Evolutionary conservation across 2,113 vertebrate species (phyloP).

Genomic region (Brevimyrus niger): DNA sequence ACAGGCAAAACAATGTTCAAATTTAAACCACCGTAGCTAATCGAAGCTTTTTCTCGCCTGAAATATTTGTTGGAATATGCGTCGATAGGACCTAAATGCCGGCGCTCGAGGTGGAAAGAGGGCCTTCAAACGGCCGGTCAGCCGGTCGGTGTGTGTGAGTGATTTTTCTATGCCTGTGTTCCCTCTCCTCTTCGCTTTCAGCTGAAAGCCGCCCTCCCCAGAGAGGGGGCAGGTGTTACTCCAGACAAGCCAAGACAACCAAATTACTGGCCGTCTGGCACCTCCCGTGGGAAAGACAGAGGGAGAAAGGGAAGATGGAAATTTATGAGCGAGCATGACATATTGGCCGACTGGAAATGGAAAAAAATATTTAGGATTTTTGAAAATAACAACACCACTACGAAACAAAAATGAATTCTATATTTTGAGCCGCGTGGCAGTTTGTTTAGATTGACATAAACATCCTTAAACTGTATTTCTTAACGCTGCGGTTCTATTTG

Average conservation of each 20-base stretch:
- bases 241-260: slow-evolving; percentile 98
- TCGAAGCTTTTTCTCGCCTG: background rate
- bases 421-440: background rate
- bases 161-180: slow-evolving; percentile 30
- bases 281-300: slow-evolving; percentile 77
- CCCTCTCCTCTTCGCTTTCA: slow-evolving; percentile 52
- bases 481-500: background rate
- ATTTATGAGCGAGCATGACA: slow-evolving; percentile 22
- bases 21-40: background rate
- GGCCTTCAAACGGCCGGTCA: slow-evolving; percentile 16
- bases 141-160: background rate
- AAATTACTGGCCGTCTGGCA: slow-evolving; percentile 98
- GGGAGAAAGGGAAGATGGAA: slow-evolving; percentile 39
- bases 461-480: background rate
- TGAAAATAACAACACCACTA: background rate
- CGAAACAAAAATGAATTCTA: background rate
- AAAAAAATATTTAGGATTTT: slow-evolving; percentile 16
- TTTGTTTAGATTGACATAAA: background rate
- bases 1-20: background rate
- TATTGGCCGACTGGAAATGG: slow-evolving; percentile 20
- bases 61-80: background rate
- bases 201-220: slow-evolving; percentile 72
- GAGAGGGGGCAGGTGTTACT: slow-evolving; percentile 98
- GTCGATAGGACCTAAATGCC: background rate
- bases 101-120: background rate